Base-by-base conservation (phyloP, 2,797 vertebrate species). In the Melopsittacus undulatus region DNA sequence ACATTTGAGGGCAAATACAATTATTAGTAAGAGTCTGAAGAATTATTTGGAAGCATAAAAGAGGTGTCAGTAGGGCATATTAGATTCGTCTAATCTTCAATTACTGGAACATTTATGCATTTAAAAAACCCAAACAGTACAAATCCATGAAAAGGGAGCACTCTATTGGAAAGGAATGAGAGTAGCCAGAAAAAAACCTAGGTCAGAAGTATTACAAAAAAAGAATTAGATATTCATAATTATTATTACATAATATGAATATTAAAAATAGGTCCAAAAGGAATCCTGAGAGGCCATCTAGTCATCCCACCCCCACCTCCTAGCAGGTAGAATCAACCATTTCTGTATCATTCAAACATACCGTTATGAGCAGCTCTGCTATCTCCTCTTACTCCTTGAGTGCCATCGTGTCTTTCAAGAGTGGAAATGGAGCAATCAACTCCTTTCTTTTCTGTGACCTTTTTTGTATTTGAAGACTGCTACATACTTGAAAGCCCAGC, bases 401-500 rank as follows among this genome's bases (percentile, higher is more conserved):
- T 30, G 76, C 82, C 66, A 54, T 38, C 69, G 1, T 0, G n/a
- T 36, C 89, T 64, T 36, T 45, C 83, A 57, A 0, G 57, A 22
- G 6, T 8, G 48, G 69, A 49, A 54, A 23, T 45, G 26, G 48
- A 66, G 43, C 77, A 38, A 79, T 22, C 45, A 22, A 43, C 51
- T 82, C 70, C 81, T 67, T 88, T 64, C 87, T 89, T n/a, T 67
- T 73, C 93, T 67, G 43, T 10, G 14, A 84, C 92, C 86, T 89
- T 67, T 84, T 42, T 61, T 12, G 57, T 94, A 66, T 89, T 77
- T 94, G 86, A 97, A 79, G 89, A 51, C 68, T 49, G 22, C 23
- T 90, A 73, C 73, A 59, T 67, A 74, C 52, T 88, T 14, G 23
- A 93, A 89, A 90, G 86, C 70, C 72, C 90, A 93, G 94, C 93